These are phyloP conservation scores for Neodiprion pinetum DNA, from an alignment of 1,140 invertebrate species.

Conservation along the genomic window DNA sequence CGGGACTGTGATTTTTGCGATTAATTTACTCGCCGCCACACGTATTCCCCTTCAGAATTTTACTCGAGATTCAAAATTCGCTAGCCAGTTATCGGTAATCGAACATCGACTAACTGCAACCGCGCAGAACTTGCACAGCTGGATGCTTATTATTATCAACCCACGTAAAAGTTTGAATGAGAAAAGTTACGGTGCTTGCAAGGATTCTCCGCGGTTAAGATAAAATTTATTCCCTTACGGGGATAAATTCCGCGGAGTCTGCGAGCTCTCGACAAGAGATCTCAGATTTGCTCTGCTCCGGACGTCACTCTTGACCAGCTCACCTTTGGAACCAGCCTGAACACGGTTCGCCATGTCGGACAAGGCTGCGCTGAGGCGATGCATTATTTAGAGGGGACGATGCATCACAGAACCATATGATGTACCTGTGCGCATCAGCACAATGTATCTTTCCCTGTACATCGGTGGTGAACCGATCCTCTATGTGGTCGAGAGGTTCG, in stretches of 20 bases:
- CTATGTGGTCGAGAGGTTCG: not conserved
- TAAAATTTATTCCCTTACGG: no score
- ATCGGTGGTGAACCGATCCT: not conserved
- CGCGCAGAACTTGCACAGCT: no score
- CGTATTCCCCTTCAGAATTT: not conserved
- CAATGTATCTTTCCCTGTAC: not conserved
- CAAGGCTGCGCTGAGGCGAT: not conserved
- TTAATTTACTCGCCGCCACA: not conserved
- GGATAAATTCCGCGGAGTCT: no score
- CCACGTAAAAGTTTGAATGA: no score
- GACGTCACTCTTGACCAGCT: no score
- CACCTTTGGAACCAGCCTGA: not conserved
- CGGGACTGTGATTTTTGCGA: not conserved
- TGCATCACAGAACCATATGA: not conserved
- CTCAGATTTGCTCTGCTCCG: no score
- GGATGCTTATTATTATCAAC: no score
- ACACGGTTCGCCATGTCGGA: slow-evolving; percentile 1
- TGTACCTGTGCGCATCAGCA: not conserved
- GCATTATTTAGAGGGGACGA: slow-evolving; percentile 9
- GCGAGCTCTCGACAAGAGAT: no score
- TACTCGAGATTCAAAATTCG: not conserved
- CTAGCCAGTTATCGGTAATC: no score
- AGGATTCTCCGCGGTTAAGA: no score
- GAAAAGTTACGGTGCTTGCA: no score
- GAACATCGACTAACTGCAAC: no score